Base-by-base conservation (phyloP, 2,888 invertebrate genomes). In the Merodon equestris region DNA sequence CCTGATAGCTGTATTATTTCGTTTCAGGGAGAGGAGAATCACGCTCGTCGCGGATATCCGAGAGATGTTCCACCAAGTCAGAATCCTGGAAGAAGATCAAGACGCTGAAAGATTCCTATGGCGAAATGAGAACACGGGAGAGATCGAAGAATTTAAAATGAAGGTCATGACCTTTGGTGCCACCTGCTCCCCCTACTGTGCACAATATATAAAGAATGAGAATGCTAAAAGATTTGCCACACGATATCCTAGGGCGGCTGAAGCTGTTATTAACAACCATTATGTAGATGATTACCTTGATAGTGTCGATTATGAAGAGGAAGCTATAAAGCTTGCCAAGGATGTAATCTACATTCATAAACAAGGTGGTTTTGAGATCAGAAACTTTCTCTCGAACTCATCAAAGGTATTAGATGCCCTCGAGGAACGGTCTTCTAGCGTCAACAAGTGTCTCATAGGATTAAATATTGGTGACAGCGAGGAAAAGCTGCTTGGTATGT, bases 371-470 rank as follows among this genome's bases (percentile, higher is more conserved):
- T 70, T 75, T 44, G 13, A 47, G 14, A 68, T 82, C 45, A 18
- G 68, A 70, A 74, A 75, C 51, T 84, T 82, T 81, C 58, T 81
- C 5, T 82, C 83, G 1, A 84, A 83, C 42, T 56, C 53, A 17
- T 12, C 12, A 38, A 40, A 9, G 9, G 51, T 40, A 10, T n/a
- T 40, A 3, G n/a, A 40, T n/a, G 10, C 40, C 9, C 10, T 40
- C 10, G 10, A 40, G 3, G n/a, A 40, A 40, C 1, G 9, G 10
- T n/a, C n/a, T 3, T n/a, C n/a, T 10, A 40, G n/a, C 40, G 40
- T n/a, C 3, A 5, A 9, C 3, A n/a, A 40, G n/a, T 3, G 3
- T 3, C 3, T 40, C 3, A 5, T 10, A n/a, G 9, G 1, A 3
- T 9, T 51, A 3, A 47, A 45, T 10, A n/a, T 38, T 12, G 1